Base-by-base conservation (phyloP, 1,140 invertebrate species). In the Caerostris darwini region DNA sequence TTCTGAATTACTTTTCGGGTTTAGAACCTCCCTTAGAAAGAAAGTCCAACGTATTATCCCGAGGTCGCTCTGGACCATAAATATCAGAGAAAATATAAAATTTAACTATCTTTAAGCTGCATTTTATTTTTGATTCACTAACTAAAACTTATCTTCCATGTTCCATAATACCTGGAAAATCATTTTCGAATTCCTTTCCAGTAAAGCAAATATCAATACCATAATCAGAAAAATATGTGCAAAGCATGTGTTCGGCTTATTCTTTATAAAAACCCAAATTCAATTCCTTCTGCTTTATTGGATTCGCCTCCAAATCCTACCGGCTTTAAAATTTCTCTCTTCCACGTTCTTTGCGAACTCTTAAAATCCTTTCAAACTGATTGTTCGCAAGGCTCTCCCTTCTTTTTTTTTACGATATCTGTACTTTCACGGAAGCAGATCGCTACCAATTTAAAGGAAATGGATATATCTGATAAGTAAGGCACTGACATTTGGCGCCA, bases 331-430 rank as follows among this genome's bases (percentile, higher is more conserved):
- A 77, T 12, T 77, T 53, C 10, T 3, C 54, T 56, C 17, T 6
- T 3, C 54, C n/a, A 12, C 17, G 57, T 56, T 14, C 82, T 83
- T 10, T 17, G 34, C 14, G n/a, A 83, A 58, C 87, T 67, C 64
- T 64, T 54, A 89, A 89, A 89, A 89, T 71, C 87, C 87, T 89
- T 89, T 89, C 87, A 89, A 89, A 67, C 87, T 89, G 87, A 89
- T 89, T 89, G 87, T 89, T 89, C 64, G 58, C 19, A 53, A 50
- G 64, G 54, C 87, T 17, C 34, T 34, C 34, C 34, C 34, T 34
- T 34, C 2, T 34, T 34, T 69, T 71, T 87, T 87, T 87, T 59
- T 87, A 34, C n/a, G 85, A 87, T 64, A 59, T 59, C n/a, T 58
- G 58, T 14, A 61, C 53, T 69, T 89, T 61, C 61, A 14, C 53